phyloP scores from a whole-genome alignment of 2,888 invertebrate species.

The Apamea crenata region DNA sequence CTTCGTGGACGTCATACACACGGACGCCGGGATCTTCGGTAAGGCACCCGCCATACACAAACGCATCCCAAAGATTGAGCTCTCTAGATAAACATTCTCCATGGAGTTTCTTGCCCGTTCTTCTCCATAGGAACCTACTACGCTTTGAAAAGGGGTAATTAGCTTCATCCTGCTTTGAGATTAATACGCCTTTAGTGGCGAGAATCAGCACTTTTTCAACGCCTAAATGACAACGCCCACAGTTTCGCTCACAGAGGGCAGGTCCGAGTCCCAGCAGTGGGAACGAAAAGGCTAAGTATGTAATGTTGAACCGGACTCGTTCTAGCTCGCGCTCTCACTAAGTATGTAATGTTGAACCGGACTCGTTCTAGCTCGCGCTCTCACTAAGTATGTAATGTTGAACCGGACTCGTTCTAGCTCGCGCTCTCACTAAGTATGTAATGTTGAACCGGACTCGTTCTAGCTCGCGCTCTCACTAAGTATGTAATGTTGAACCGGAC shows the following conservation, averaged over 20 bases:
- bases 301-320: neutral
- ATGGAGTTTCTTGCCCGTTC: neutral
- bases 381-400: neutral
- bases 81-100: neutral
- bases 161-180: neutral
- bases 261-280: neutral
- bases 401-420: neutral
- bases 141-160: neutral
- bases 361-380: neutral
- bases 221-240: neutral
- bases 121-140: neutral
- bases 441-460: neutral
- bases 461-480: neutral
- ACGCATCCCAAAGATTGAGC: neutral
- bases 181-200: no score
- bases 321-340: neutral
- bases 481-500: neutral
- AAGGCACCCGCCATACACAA: slow-evolving; percentile 5
- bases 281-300: neutral
- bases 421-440: neutral
- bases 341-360: neutral
- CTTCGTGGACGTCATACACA: slow-evolving; percentile 92
- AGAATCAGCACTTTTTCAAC: neutral
- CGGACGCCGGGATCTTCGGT: slow-evolving; percentile 90
- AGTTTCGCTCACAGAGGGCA: neutral